Evolutionary conservation across 2,797 vertebrate species (phyloP).

Genomic region (Falco naumanni): DNA sequence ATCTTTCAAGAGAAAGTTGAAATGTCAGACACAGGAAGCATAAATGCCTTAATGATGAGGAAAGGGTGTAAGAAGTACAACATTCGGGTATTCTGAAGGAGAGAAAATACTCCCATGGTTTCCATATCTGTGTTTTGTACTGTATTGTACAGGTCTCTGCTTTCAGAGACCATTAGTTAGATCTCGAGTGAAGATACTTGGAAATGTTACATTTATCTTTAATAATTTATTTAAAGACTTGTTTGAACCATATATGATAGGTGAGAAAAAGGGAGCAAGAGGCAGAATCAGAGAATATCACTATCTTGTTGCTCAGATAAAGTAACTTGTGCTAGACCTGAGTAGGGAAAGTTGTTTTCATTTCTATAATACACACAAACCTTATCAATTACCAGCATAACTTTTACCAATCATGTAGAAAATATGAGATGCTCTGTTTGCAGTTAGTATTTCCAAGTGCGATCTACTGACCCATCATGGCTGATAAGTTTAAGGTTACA

Average conservation of each 20-base stretch:
- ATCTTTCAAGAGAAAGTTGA: not conserved
- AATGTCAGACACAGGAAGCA: not conserved
- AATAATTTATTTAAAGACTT: conserved; percentile 8
- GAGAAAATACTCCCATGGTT: not conserved
- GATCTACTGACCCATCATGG: not conserved
- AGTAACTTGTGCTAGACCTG: not conserved
- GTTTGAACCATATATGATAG: not conserved
- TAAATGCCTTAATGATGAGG: not conserved
- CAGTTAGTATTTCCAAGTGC: not conserved
- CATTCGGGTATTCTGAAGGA: not conserved
- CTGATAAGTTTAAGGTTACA: not conserved
- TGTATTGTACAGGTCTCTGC: not conserved
- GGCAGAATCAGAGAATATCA: not conserved
- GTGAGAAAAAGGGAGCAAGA: not conserved
- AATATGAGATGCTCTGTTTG: not conserved
- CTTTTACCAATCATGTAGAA: not conserved
- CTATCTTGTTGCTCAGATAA: not conserved
- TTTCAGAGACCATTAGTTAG: not conserved
- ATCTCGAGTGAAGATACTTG: not conserved
- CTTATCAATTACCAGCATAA: not conserved
- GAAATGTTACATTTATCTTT: conserved; percentile 16
- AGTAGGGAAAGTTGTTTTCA: not conserved
- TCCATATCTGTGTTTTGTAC: not conserved
- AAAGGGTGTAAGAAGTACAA: not conserved
- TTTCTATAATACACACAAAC: not conserved